Evolutionary conservation across 2,888 invertebrate genomes (phyloP), one percentile per base, ranked within the genome.

Genomic region (Ectropis crepuscularia): DNA sequence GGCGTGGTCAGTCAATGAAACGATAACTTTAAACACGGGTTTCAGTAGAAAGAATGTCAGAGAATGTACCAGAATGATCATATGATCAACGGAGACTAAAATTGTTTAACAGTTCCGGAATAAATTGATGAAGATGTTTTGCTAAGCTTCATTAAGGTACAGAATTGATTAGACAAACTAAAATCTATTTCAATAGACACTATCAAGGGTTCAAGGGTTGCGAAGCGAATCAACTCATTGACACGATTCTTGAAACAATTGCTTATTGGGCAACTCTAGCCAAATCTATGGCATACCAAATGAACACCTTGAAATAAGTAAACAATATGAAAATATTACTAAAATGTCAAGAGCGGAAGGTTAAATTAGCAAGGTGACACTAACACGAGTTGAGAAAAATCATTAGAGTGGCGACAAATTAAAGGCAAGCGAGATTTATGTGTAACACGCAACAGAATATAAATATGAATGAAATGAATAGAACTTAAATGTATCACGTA

Each of bases 271-370:
- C 16, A 28, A 28, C 16, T 28, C 16, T 4, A 28, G 16, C 16
- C 16, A 28, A 28, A 28, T 28, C 16, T 28, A 28, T 28, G 16
- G 28, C 51, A 58, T 63, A 61, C 39, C 39, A 48, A 63, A 55
- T 43, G 48, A 58, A 61, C 53, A 10, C 61, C 65, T 64, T 67
- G 67, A 64, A 59, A 51, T 57, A 45, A 65, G 57, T 48, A 66
- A 65, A 63, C 65, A 58, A 65, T 46, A 62, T 57, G 49, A 59
- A 61, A 67, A 64, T 49, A 61, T 16, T 39, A 64, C 57, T 69
- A 68, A 68, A 70, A 70, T 72, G 72, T 70, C 70, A 72, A 72
- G 72, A 69, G 59, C 70, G 61, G 66, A 63, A 48, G 55, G 61
- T 63, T 59, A 53, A 60, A 71, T 65, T 11, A 65, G 60, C 63